Evolutionary conservation across 2,113 vertebrate species (phyloP).

Genomic region (Takifugu bimaculatus): DNA sequence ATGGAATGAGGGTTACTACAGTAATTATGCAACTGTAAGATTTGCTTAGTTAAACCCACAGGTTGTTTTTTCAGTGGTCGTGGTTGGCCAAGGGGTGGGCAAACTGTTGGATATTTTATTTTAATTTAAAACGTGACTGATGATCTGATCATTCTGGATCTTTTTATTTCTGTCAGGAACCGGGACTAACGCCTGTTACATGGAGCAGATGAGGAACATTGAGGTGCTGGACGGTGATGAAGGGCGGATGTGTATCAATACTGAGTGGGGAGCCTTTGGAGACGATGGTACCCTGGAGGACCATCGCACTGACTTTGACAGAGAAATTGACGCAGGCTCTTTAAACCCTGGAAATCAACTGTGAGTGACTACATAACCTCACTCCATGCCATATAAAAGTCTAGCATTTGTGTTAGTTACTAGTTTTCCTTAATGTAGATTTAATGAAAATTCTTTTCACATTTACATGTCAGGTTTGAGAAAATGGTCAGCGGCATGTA

Average conservation of each 20-base stretch:
- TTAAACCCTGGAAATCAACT: constrained; percentile 94
- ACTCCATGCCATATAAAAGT: no score
- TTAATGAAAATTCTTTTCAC: not conserved
- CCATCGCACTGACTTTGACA: constrained; percentile 87
- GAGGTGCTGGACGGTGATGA: constrained; percentile 91
- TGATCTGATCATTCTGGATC: not conserved
- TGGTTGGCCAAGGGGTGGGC: no score
- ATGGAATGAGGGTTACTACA: no score
- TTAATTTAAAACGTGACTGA: not conserved
- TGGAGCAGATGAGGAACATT: constrained; percentile 97
- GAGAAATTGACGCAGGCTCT: constrained; percentile 90
- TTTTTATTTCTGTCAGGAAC: constrained; percentile 74
- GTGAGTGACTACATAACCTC: constrained; percentile 71
- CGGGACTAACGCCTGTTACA: constrained; percentile 94
- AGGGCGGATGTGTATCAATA: constrained; percentile 95
- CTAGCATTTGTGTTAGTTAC: not conserved
- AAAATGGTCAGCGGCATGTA: constrained; percentile 99
- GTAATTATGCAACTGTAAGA: no score
- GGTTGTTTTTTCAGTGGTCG: no score
- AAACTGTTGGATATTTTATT: no score
- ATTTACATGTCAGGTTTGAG: constrained; percentile 82
- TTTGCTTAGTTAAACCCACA: no score
- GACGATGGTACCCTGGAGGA: constrained; percentile 85
- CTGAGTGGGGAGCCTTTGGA: constrained; percentile 96
- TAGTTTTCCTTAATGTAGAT: not conserved